Evolutionary conservation across 2,888 invertebrate genomes (phyloP).

Genomic region (Nomada goodeniana): DNA sequence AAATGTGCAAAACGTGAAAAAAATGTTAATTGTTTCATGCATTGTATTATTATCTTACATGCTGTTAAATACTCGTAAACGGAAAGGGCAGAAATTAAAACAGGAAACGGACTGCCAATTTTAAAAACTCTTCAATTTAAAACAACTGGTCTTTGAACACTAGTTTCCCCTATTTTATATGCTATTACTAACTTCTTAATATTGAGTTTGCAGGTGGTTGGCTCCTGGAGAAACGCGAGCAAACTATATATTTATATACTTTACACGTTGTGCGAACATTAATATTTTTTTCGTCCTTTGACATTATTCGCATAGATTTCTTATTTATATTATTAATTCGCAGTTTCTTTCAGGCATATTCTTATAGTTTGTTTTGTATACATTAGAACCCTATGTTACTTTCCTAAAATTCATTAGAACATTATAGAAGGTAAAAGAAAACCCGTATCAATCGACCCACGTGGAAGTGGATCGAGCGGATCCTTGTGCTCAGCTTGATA

Average conservation of each 20-base stretch:
- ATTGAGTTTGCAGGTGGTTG: conserved; percentile 82
- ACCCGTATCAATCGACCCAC: conserved; percentile 52
- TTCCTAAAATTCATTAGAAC: conserved; percentile 63
- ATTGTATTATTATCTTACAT: not conserved
- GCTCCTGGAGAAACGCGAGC: conserved; percentile 69
- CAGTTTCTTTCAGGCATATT: conserved; percentile 75
- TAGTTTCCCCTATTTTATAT: conserved; percentile 38
- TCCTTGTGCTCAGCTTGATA: conserved; percentile 46
- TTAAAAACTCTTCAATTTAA: not conserved
- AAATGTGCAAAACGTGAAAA: not conserved
- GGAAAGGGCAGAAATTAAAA: not conserved
- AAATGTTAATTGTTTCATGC: not conserved
- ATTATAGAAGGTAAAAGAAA: conserved; percentile 71
- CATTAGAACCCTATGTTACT: conserved; percentile 59
- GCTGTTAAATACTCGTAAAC: too few relatives aligned
- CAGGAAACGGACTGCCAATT: not conserved
- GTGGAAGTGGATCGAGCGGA: conserved; percentile 55
- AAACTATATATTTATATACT: conserved; percentile 62
- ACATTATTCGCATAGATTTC: conserved; percentile 32
- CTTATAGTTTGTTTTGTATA: conserved; percentile 56
- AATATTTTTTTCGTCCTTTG: conserved; percentile 71
- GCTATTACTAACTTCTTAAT: conserved; percentile 71
- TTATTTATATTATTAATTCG: conserved; percentile 60
- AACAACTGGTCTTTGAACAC: conserved; percentile 58
- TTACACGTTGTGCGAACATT: conserved; percentile 56